phyloP scores from a whole-genome alignment of 2,113 vertebrate genomes.

The Serinus canaria region DNA sequence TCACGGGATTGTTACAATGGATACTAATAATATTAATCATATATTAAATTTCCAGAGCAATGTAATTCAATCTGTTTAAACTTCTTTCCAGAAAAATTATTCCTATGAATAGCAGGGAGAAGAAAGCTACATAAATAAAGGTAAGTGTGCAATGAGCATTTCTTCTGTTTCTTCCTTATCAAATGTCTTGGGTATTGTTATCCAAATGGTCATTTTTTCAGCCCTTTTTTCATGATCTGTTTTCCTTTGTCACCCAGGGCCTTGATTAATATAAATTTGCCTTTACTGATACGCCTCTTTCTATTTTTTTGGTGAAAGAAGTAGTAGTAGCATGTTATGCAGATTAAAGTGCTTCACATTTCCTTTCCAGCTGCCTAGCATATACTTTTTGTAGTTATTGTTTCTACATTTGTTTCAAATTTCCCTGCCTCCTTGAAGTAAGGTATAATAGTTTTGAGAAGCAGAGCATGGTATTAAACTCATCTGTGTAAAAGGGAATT shows the following conservation, averaged over 20 bases:
- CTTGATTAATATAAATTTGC: background rate
- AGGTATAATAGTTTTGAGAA: background rate
- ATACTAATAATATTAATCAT: background rate
- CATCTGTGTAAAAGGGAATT: background rate
- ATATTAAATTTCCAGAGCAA: background rate
- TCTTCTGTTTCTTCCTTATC: background rate
- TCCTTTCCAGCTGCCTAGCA: slow-evolving; percentile 14
- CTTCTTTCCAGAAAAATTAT: background rate
- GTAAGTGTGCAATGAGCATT: background rate
- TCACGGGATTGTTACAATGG: background rate
- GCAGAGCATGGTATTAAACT: background rate
- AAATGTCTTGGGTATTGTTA: background rate
- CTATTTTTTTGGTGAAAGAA: background rate
- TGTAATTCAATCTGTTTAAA: background rate
- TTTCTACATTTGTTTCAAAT: slow-evolving; percentile 48
- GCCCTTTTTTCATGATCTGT: background rate
- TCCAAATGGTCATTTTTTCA: background rate
- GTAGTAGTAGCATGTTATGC: background rate
- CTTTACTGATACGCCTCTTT: background rate
- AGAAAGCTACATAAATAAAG: background rate
- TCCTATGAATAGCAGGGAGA: background rate
- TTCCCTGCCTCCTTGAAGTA: slow-evolving; percentile 24
- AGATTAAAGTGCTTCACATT: background rate
- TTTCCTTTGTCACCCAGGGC: background rate
- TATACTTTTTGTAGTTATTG: background rate